A percentile compares a stretch with the other conserved stretches of the same genome.
Evolutionary conservation across 2,888 invertebrate species (phyloP).

Genomic region (Epinotia nisella): DNA sequence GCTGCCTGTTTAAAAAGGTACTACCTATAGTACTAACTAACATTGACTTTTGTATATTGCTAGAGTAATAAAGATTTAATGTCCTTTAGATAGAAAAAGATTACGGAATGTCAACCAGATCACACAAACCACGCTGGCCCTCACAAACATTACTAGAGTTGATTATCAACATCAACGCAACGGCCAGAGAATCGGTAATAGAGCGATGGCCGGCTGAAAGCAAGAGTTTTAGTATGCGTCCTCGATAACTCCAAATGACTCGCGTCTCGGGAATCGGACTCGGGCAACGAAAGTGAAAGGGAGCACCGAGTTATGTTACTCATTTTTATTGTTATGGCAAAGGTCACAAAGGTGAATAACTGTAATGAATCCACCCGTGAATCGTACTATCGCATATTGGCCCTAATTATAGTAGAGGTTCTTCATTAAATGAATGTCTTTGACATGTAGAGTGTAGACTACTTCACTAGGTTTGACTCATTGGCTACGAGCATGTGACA

Average conservation of each 20-base stretch:
- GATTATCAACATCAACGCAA: slow-evolving; percentile 21
- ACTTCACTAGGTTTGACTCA: no score
- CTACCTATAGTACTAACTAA: neutral
- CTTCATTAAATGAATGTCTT: no score
- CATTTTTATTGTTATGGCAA: neutral
- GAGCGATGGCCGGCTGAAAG: slow-evolving; percentile 63
- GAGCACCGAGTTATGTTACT: slow-evolving; percentile 53
- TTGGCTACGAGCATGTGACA: no score
- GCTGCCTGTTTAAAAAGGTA: neutral
- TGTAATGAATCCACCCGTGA: neutral
- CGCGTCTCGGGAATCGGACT: slow-evolving; percentile 71
- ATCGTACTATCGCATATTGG: neutral
- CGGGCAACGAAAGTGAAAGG: slow-evolving; percentile 77
- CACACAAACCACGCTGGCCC: neutral
- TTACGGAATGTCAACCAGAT: neutral
- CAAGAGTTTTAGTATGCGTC: slow-evolving; percentile 66
- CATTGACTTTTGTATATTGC: neutral
- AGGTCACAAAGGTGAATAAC: neutral
- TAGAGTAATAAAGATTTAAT: neutral
- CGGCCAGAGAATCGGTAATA: slow-evolving; percentile 47
- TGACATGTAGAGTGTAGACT: no score
- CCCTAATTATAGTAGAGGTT: no score
- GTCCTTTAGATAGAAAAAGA: neutral
- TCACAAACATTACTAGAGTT: slow-evolving; percentile 15
- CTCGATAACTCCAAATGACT: slow-evolving; percentile 71